Conservation (phyloP, 92 coral and sea anemone species). For the Porites rus region DNA sequence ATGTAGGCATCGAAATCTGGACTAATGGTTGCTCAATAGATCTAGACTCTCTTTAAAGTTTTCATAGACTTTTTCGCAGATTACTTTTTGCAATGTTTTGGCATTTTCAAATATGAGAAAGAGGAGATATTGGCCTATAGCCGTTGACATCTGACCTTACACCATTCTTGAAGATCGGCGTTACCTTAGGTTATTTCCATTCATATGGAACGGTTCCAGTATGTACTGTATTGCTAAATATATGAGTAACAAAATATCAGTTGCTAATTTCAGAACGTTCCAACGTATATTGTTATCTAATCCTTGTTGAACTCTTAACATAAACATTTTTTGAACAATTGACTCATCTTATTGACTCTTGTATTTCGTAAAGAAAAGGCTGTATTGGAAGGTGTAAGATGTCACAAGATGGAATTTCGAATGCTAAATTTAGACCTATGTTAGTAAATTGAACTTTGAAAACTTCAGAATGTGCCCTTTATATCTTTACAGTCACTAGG, state of each 20-base stretch:
- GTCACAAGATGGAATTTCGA: background rate
- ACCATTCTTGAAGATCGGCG: slow-evolving; percentile 24
- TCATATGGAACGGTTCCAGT: slow-evolving; percentile 11
- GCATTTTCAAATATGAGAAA: background rate
- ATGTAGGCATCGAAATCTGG: too few relatives aligned
- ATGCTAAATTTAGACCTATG: background rate
- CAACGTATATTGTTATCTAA: slow-evolving; percentile 10
- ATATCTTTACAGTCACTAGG: too few relatives aligned
- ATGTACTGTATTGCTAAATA: slow-evolving; percentile 19
- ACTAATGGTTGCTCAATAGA: background rate
- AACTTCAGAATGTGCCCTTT: background rate
- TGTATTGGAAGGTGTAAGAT: background rate
- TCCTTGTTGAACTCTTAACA: background rate
- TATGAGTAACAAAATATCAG: slow-evolving; percentile 4
- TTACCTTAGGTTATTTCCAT: slow-evolving; percentile 24
- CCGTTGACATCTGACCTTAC: background rate
- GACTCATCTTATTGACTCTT: background rate
- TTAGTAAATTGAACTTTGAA: background rate
- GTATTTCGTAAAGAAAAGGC: background rate
- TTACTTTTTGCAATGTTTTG: slow-evolving; percentile 13
- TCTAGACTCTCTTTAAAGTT: background rate
- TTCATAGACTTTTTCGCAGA: background rate
- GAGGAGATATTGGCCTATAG: slow-evolving; percentile 13
- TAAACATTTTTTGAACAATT: background rate
- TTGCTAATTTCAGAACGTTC: slow-evolving; percentile 6